Conservation (phyloP, 2,888 invertebrate genomes). For the Noctuana brunneofusca region DNA sequence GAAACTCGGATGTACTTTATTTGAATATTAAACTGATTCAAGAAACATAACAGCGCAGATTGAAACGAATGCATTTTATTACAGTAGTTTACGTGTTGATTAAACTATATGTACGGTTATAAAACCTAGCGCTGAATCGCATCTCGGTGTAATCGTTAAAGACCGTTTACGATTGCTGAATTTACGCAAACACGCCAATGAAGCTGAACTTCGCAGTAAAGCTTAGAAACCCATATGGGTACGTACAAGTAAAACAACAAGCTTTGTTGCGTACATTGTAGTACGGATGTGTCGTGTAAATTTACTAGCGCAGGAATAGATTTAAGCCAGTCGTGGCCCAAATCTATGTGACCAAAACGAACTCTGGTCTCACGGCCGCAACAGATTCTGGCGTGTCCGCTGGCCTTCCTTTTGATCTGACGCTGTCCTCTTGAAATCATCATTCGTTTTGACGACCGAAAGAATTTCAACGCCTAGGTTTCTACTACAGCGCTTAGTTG, state of each 20-base stretch:
- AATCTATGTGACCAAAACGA: conserved; percentile 60
- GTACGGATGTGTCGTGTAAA: conserved; percentile 64
- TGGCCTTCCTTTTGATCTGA: conserved; percentile 66
- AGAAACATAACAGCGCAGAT: conserved; percentile 9
- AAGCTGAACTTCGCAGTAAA: conserved; percentile 47
- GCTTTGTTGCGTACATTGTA: conserved; percentile 65
- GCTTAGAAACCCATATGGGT: conserved; percentile 49
- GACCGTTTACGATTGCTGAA: conserved; percentile 57
- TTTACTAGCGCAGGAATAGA: conserved; percentile 67
- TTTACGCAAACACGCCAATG: conserved; percentile 51
- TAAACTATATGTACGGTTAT: conserved; percentile 31
- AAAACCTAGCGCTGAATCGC: conserved; percentile 34
- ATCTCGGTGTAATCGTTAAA: conserved; percentile 48
- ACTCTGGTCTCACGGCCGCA: conserved; percentile 54
- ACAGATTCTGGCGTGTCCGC: conserved; percentile 53
- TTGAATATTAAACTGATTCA: conserved; percentile 7
- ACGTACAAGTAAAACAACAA: conserved; percentile 44
- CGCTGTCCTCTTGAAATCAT: conserved; percentile 45
- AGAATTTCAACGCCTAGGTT: conserved; percentile 45
- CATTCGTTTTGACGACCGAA: conserved; percentile 39
- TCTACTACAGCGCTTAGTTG: conserved; percentile 53
- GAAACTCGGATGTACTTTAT: conserved; percentile 19
- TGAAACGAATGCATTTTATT: conserved; percentile 20
- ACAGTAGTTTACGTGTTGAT: conserved; percentile 34
- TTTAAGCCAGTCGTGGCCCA: conserved; percentile 66